Evolutionary conservation across 92 coral and sea anemone species (phyloP), one percentile per base, ranked within the genome.

Genomic region (Muricea muricata): DNA sequence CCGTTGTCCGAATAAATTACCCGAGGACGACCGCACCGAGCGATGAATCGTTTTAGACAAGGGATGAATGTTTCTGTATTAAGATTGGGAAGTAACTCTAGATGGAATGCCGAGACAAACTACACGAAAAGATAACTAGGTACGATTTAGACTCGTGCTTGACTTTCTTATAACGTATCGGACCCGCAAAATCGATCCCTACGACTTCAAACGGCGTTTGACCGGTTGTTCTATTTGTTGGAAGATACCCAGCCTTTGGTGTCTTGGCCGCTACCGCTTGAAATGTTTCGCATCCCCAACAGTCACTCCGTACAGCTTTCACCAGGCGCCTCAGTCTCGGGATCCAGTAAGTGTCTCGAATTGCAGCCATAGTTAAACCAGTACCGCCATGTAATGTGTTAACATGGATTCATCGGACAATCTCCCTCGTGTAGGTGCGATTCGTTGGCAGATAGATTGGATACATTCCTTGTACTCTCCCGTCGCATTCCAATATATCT

Each of bases 311-410:
- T 8, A 78, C 52, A 17, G 28, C 17, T 40, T 78, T 78, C 0
- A 56, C 71, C 6, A 50, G 20, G 1, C 46, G 37, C n/a, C 67
- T 29, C 66, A 77, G 28, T 21, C 67, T 42, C 2, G 82, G 47
- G 12, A 77, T 32, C 82, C 82, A 77, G 32, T 29, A 77, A 26
- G 23, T 52, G 39, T 77, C 82, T 24, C 82, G 55, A 26, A 77
- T 66, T n/a, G n/a, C n/a, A n/a, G n/a, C n/a, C n/a, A n/a, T n/a
- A 15, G 81, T 47, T 47, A 75, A 75, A 2, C 81, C 31, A 21
- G 55, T 47, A 15, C 85, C 85, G 32, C 85, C 85, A 70, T 82
- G 86, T 70, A 65, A 23, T 18, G 72, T 84, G 82, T 24, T 52
- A 20, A 29, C 30, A 30, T 84, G 87, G 15, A 67, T 77, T 24